A percentile compares a stretch with the other conserved stretches of the same genome.
phyloP scores from a whole-genome alignment of 1,140 invertebrate species.

The Yoshiicerus persimilis region DNA sequence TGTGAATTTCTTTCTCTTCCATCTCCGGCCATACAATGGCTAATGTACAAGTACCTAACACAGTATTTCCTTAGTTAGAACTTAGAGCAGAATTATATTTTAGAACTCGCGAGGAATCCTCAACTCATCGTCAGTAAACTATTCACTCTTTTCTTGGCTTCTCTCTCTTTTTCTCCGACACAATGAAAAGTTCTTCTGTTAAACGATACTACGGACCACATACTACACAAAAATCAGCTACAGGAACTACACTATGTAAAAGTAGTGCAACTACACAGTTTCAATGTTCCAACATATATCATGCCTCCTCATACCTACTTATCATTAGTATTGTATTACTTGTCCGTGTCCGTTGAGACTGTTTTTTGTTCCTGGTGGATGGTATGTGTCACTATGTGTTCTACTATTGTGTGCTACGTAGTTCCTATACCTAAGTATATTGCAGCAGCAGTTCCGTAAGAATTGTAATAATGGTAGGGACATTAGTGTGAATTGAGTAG shows the following conservation, averaged over 20 bases:
- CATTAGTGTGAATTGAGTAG: not conserved
- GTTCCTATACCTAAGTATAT: not conserved
- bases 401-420: too few relatives aligned
- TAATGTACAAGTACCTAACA: too few relatives aligned
- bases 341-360: not conserved
- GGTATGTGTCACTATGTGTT: too few relatives aligned
- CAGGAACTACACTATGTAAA: not conserved
- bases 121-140: not conserved
- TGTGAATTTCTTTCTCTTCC: not conserved
- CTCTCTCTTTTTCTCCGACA: not conserved
- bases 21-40: not conserved
- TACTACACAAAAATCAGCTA: not conserved
- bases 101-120: not conserved
- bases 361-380: not conserved
- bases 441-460: not conserved
- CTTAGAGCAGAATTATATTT: not conserved
- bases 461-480: not conserved
- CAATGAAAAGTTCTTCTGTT: not conserved
- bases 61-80: not conserved
- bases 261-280: not conserved
- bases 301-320: not conserved
- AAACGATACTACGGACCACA: not conserved
- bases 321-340: not conserved
- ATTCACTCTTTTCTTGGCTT: not conserved
- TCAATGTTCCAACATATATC: not conserved